Evolutionary conservation across 2,113 vertebrate species (phyloP).

Genomic region (Xiphophorus hellerii): DNA sequence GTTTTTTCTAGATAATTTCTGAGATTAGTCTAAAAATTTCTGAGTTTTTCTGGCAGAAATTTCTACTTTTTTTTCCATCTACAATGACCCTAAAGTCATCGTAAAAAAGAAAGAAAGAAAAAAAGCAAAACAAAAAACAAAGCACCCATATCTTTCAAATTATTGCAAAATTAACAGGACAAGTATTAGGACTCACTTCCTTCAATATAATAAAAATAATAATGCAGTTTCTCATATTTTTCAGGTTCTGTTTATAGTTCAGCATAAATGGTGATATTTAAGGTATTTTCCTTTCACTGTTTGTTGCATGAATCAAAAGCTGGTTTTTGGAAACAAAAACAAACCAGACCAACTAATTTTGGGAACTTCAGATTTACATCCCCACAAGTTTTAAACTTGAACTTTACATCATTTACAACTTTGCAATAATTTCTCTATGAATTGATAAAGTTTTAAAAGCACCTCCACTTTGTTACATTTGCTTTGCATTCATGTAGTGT

Average conservation of each 20-base stretch:
- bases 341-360: not conserved
- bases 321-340: not conserved
- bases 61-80: no score
- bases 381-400: not conserved
- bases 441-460: not conserved
- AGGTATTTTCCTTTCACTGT: no score
- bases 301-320: no score
- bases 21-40: no score
- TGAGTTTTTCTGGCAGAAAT: no score
- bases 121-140: no score
- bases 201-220: not conserved
- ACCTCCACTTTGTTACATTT: not conserved
- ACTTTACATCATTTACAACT: no score
- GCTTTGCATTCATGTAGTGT: not conserved
- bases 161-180: not conserved
- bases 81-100: no score
- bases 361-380: not conserved
- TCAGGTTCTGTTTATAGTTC: not conserved
- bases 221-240: not conserved
- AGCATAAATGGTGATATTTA: no score
- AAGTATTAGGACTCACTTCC: not conserved
- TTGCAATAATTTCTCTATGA: not conserved
- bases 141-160: not conserved
- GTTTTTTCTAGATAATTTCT: no score
- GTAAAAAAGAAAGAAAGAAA: no score